These are phyloP conservation scores for Dendrocopos noguchii DNA, from an alignment of 2,113 vertebrate species.

Conservation along the genomic window DNA sequence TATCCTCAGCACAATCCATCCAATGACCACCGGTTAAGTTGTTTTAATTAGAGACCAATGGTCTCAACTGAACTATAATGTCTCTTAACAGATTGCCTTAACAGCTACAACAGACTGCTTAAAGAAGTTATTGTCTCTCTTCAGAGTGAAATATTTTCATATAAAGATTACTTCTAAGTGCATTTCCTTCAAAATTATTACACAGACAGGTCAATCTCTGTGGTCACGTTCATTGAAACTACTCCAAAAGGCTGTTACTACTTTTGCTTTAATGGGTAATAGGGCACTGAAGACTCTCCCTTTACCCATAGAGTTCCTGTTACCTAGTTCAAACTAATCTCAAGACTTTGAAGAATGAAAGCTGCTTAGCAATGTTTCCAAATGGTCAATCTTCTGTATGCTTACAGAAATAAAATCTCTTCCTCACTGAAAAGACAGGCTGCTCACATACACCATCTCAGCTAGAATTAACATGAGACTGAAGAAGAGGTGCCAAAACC, in stretches of 20 bases:
- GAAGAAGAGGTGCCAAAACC: neutral
- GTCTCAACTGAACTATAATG: neutral
- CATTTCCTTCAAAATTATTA: neutral
- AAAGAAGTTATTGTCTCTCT: neutral
- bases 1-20: neutral
- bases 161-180: neutral
- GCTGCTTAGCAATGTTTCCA: neutral
- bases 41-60: neutral
- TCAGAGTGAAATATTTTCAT: neutral
- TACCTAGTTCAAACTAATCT: neutral
- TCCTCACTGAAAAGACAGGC: neutral
- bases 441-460: neutral
- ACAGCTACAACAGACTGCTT: neutral
- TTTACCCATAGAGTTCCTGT: neutral
- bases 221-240: neutral
- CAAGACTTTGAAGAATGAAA: constrained; percentile 4
- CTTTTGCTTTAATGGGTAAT: neutral
- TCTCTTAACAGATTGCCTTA: neutral
- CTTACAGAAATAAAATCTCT: neutral
- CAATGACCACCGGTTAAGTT: neutral
- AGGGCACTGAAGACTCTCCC: neutral
- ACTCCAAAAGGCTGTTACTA: neutral
- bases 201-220: neutral
- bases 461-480: neutral
- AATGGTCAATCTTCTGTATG: neutral